Conservation (phyloP, 1,140 invertebrate species). For the Listronotus oregonensis region DNA sequence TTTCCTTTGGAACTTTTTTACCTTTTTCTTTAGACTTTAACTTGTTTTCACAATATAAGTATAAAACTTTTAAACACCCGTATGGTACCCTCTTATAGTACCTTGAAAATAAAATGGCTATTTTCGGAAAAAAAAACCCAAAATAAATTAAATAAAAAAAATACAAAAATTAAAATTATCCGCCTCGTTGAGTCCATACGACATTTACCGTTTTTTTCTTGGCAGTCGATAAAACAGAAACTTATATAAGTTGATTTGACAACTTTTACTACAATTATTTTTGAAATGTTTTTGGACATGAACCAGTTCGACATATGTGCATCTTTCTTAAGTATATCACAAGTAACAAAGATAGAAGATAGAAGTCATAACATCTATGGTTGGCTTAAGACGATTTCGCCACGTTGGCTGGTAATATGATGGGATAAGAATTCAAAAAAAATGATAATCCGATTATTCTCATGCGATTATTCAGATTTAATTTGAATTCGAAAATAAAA, state of each 20-base stretch:
- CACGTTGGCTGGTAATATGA: too few species aligned
- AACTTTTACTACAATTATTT: too few species aligned
- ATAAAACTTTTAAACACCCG: neutral
- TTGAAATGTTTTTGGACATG: too few species aligned
- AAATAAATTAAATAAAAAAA: slow-evolving; percentile 33
- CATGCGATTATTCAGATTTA: too few species aligned
- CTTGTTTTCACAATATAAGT: slow-evolving; percentile 5
- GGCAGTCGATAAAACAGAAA: slow-evolving; percentile 24
- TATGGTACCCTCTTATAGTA: neutral
- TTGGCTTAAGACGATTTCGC: too few species aligned
- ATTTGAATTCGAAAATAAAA: too few species aligned
- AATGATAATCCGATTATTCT: too few species aligned
- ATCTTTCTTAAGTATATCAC: too few species aligned
- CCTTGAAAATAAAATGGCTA: neutral
- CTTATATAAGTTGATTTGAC: neutral
- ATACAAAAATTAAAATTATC: slow-evolving; percentile 32
- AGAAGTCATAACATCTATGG: too few species aligned
- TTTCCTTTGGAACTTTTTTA: slow-evolving; percentile 34
- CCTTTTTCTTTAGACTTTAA: slow-evolving; percentile 12
- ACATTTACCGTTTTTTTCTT: slow-evolving; percentile 34
- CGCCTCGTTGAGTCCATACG: slow-evolving; percentile 30
- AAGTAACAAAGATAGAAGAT: too few species aligned
- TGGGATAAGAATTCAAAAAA: too few species aligned
- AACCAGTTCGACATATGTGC: too few species aligned
- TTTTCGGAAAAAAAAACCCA: slow-evolving; percentile 1